Evolutionary conservation across 2,113 vertebrate genomes (phyloP).

Genomic region (Pachycephala philippinensis): DNA sequence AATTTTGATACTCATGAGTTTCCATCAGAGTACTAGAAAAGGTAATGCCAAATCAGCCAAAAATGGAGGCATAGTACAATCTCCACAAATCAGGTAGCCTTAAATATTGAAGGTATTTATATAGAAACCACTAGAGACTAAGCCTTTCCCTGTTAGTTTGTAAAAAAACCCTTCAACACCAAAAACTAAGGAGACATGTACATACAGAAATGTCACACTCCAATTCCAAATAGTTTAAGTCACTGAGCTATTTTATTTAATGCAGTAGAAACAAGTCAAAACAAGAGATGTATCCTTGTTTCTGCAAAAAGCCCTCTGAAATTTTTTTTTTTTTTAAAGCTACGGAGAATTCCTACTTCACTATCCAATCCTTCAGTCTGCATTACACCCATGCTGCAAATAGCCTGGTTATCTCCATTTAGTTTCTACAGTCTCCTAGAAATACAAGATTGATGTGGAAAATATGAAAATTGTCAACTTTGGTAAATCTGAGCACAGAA

Average conservation of each 20-base stretch:
- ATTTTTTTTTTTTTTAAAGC: not conserved
- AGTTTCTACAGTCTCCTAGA: not conserved
- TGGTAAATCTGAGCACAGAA: constrained; percentile 32
- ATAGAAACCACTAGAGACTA: not conserved
- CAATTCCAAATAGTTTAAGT: not conserved
- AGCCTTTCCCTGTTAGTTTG: not conserved
- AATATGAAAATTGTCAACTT: constrained; percentile 59
- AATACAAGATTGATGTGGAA: constrained; percentile 49
- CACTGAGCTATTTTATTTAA: not conserved
- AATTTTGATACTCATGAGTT: not conserved
- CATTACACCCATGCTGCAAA: not conserved
- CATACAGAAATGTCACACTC: not conserved
- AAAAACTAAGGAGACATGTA: not conserved
- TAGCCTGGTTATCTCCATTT: constrained; percentile 1
- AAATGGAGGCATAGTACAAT: not conserved
- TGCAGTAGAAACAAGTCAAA: not conserved
- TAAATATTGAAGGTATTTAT: not conserved
- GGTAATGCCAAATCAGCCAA: not conserved
- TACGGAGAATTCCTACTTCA: not conserved
- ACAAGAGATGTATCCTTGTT: not conserved
- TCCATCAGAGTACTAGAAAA: not conserved
- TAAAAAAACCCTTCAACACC: not conserved
- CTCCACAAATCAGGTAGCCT: not conserved
- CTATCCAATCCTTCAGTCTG: not conserved
- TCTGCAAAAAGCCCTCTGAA: not conserved